Base-by-base conservation (phyloP, 2,113 vertebrate species). In the Taurulus bubalis region DNA sequence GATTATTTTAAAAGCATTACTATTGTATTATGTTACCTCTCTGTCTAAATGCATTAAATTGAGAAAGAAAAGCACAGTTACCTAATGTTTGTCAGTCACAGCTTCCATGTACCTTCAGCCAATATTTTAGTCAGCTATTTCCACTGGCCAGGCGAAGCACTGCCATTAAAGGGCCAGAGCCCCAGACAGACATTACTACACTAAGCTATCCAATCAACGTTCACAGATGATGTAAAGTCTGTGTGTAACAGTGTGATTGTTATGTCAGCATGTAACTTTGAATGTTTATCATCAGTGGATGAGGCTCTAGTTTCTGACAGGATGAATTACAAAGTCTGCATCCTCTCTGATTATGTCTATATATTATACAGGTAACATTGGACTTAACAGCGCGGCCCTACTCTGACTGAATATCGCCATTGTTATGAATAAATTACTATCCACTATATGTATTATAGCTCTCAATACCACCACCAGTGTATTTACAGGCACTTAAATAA, bases 91-190 rank as follows among this genome's bases (percentile, higher is more conserved):
- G 68, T 91, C 53, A 53, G 83, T 92, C 90, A 93, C 81, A 89
- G 74, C 84, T 93, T 94, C 89, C 90, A 89, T 87, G 40, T 67
- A 58, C 62, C 63, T 36, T 7, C 47, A 76, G 85, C 84, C 85
- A 91, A 67, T 67, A 82, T 85, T n/a, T 89, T 82, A 81, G 78
- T 86, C 85, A 81, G 80, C 75, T 92, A 79, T 92, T 93, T 93
- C 87, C 89, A 90, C 85, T 92, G 86, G 75, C 75, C 82, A 62
- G 67, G 42, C 65, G 20, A 66, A 72, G 68, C 65, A 38, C 65
- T 84, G 42, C 76, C 72, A 70, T 76, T 68, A 76, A 84, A 87
- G 79, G 68, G 58, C 67, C 84, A 67, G 79, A 83, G 58, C 45
- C 69, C 67, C 71, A 91, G 92, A 93, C 87, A 90, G 88, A 91